A percentile compares a stretch with the other conserved stretches of the same genome.
These are phyloP conservation scores for Porites rus DNA, from an alignment of 92 coral and sea anemone genomes.

Conservation along the genomic window DNA sequence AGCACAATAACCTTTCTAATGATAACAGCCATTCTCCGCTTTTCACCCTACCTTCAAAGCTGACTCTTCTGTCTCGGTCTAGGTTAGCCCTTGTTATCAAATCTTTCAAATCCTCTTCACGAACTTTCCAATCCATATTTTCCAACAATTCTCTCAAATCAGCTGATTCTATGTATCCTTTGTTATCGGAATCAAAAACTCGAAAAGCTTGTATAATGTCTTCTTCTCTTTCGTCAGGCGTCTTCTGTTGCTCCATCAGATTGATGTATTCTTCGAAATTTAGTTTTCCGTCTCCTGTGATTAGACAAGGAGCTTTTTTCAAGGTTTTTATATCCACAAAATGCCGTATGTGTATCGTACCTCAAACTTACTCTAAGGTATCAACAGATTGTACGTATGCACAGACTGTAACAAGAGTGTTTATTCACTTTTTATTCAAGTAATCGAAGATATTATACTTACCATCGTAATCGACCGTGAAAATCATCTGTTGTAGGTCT, in stretches of 20 bases:
- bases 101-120: conserved; percentile 61
- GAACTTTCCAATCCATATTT: conserved; percentile 58
- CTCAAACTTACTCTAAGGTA: too few relatives aligned
- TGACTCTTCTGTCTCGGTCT: conserved; percentile 62
- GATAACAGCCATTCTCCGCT: too few relatives aligned
- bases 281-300: conserved; percentile 69
- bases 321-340: too few relatives aligned
- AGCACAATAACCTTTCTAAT: too few relatives aligned
- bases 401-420: too few relatives aligned
- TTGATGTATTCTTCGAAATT: conserved; percentile 67
- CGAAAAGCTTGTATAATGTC: conserved; percentile 72
- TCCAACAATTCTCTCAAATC: conserved; percentile 69
- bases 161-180: conserved; percentile 75
- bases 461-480: conserved; percentile 78
- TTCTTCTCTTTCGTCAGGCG: conserved; percentile 67
- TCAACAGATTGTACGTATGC: too few relatives aligned
- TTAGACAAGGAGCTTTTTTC: too few relatives aligned
- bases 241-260: conserved; percentile 78
- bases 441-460: background rate
- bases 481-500: conserved; percentile 64
- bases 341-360: too few relatives aligned
- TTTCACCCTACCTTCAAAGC: conserved; percentile 64
- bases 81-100: conserved; percentile 60
- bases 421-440: background rate
- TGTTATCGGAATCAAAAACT: conserved; percentile 81